Base-by-base conservation (phyloP, 2,113 vertebrate genomes). In the Marcusenius ussheri region DNA sequence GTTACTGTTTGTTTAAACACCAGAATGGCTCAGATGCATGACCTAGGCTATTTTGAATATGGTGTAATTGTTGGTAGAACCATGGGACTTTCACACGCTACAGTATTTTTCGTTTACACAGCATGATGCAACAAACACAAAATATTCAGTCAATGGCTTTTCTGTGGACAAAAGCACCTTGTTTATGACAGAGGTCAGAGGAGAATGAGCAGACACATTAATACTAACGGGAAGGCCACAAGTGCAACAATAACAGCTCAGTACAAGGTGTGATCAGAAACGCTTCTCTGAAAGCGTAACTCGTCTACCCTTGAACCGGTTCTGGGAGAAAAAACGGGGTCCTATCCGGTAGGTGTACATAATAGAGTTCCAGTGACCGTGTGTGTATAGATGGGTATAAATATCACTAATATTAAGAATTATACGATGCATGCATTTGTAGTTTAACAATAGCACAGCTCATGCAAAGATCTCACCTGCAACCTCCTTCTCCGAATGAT, bases 401-500 rank as follows among this genome's bases (percentile, higher is more conserved):
- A 83, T 83, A 83, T 45, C 77, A 10, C 15, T 83, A 45, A 70
- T 4, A 70, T 70, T 70, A 27, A 70, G 3, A 31, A 70, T 70
- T 31, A 70, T 5, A 31, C 0, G 9, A 66, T 9, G 42, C 39
- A 47, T 84, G 45, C 21, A 47, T n/a, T 84, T 84, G 83, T 47
- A 47, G 17, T 84, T 84, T 13, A 47, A 62, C 50, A 42, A 58
- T 31, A 5, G 27, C 35, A 21, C 51, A 39, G 19, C 27, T 39
- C 70, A 77, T 77, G 31, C 2, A 46, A 46, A 83, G 19, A 51
- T 80, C 95, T 96, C 95, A 96, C 96, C 95, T 96, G 96, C 93
- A 96, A 94, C 93, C 96, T 93, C 90, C 96, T 90, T 91, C 96
- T 95, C 89, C 96, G 93, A 88, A 96, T 96, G 90, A 96, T 96